Base-by-base conservation (phyloP, 2,888 invertebrate species). In the Neocrepidodera transversa region DNA sequence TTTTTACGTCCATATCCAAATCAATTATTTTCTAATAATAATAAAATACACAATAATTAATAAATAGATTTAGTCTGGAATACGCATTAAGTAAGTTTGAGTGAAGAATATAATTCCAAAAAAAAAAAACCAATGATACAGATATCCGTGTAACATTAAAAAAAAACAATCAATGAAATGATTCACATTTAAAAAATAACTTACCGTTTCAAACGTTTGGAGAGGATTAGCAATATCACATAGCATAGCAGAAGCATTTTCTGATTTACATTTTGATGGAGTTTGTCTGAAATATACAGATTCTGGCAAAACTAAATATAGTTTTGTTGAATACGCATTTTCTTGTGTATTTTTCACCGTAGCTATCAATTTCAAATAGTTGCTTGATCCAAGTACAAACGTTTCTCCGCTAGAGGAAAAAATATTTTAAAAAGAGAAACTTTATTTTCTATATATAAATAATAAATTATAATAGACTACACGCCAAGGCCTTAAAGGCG, bases 301-400 rank as follows among this genome's bases (percentile, higher is more conserved):
- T 56, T 78, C 75, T 1, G 83, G 81, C 26, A 83, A 76, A 8
- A 77, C 77, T 1, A 84, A 74, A 51, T 78, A 75, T 17, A 84
- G 67, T 68, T 82, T 79, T 0, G 82, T 79, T 40, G 80, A 71
- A 65, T 82, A 83, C 2, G 84, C 83, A 1, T 80, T 79, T 68
- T 84, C 84, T 0, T 81, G 82, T 0, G 61, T 63, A 64, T 83
- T 84, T 2, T 65, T 70, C 1, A 84, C 70, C 6, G 51, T 67
- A n/a, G 75, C 68, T 14, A 68, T 58, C 40, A 81, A 52, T 35
- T 68, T 64, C 11, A 80, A 51, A 7, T 70, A 68, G 6, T 75
- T 67, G 2, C 62, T 65, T 0, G 79, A 78, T 2, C 81, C 80
- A 1, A 80, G 63, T 3, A 78, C 65, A 58, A 76, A 76, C 7